Evolutionary conservation across 2,797 vertebrate species (phyloP).

Genomic region (Garrulus glandarius): DNA sequence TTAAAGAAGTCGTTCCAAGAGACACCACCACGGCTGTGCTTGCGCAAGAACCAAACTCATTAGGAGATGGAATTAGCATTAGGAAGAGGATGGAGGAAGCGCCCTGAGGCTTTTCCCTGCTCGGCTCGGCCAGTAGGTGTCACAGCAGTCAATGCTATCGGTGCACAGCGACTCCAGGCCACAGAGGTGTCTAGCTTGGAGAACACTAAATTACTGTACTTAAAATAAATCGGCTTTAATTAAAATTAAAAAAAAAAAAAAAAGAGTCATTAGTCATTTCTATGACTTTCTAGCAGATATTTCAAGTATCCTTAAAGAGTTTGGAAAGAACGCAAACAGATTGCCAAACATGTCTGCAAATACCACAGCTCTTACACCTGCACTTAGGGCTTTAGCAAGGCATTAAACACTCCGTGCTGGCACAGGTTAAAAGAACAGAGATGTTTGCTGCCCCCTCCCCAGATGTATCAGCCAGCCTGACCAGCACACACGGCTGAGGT

Average conservation of each 20-base stretch:
- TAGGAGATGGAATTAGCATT: background rate
- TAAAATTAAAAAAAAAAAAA: background rate
- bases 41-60: background rate
- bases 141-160: slow-evolving; percentile 20
- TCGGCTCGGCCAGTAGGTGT: slow-evolving; percentile 37
- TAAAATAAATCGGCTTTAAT: background rate
- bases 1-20: background rate
- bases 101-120: background rate
- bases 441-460: background rate
- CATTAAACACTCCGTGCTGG: background rate
- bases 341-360: slow-evolving; percentile 54
- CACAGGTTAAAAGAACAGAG: slow-evolving; percentile 3
- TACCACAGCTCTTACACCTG: background rate
- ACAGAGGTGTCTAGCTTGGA: background rate
- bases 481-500: background rate
- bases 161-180: background rate
- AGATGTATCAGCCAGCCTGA: background rate
- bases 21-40: background rate
- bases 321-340: slow-evolving; percentile 12
- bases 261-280: background rate
- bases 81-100: background rate
- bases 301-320: slow-evolving; percentile 17
- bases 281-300: slow-evolving; percentile 4
- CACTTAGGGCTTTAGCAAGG: background rate
- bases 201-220: background rate